Base-by-base conservation (phyloP, 2,797 vertebrate genomes). In the Harpagifer antarcticus region DNA sequence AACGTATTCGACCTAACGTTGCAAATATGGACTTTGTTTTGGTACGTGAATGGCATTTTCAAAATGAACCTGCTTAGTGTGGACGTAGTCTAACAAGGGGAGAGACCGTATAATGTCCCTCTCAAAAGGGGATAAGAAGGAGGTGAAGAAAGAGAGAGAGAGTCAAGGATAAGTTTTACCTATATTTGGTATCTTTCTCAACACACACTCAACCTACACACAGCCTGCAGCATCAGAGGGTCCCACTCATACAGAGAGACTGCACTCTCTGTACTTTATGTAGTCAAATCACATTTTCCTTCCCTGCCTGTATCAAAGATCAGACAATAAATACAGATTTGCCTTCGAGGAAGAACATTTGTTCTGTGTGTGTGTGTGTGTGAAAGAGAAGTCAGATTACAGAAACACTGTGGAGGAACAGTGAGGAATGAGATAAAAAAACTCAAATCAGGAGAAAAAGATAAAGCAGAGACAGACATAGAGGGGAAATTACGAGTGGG, bases 271-370 rank as follows among this genome's bases (percentile, higher is more conserved):
- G 48, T 52, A 74, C 70, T 64, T 77, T 55, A 74, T 49, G 45
- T 61, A 54, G 81, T 83, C 63, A 72, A 47, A 76, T 82, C 13
- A 53, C 40, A 62, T 76, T 63, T 61, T 71, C 42, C 23, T 73
- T 81, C 60, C 61, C 63, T 52, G 50, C 66, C 47, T 45, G 69
- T 75, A 59, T 73, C 16, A 59, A 78, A 69, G 77, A 59, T 73
- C 50, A 4, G 57, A 74, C 79, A 62, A 79, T 58, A 79, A 78
- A 79, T 64, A 54, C 45, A 52, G 49, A 57, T 52, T 44, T 55
- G 56, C 55, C 76, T 69, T 53, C 19, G 52, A 67, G 49, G 50
- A 68, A 71, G 66, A 68, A 74, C 16, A 43, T 77, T 78, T 50
- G 53, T 48, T 71, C 61, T 76, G 47, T 50, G 33, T 37, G 33